phyloP scores from a whole-genome alignment of 2,888 invertebrate genomes.

The Apotomis capreana region DNA sequence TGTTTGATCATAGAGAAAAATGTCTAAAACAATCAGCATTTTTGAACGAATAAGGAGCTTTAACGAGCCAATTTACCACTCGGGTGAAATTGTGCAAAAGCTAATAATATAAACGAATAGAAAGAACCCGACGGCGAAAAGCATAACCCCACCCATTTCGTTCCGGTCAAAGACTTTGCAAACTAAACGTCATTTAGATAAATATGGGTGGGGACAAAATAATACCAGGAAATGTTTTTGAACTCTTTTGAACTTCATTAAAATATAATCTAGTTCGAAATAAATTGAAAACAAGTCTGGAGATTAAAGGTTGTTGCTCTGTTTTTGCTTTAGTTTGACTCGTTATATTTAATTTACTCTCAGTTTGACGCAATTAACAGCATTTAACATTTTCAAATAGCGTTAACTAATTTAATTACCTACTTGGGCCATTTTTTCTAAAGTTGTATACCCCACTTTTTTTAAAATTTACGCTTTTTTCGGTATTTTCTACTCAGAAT shows the following conservation, averaged over 20 bases:
- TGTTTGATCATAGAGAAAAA: no score
- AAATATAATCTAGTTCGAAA: conserved; percentile 5
- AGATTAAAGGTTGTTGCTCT: conserved; percentile 22
- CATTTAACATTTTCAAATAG: no score
- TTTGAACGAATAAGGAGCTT: no score
- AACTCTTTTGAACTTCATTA: conserved; percentile 24
- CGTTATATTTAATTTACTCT: background rate
- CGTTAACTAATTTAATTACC: no score
- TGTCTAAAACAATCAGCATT: no score
- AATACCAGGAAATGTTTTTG: conserved; percentile 29
- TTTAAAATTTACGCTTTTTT: no score
- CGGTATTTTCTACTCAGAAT: no score
- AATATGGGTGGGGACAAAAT: conserved; percentile 17
- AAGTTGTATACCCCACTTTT: no score
- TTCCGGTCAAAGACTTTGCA: conserved; percentile 26
- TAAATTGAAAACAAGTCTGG: conserved; percentile 16
- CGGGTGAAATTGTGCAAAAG: no score
- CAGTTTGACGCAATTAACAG: no score
- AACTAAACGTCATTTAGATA: conserved; percentile 28
- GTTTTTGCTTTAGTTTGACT: background rate
- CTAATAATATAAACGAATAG: background rate
- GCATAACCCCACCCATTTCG: conserved; percentile 15
- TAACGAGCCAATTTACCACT: no score
- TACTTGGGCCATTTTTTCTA: no score
- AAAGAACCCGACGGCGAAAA: conserved; percentile 11